Evolutionary conservation across 1,140 invertebrate genomes (phyloP).

Genomic region (Mesaphorura yosii): DNA sequence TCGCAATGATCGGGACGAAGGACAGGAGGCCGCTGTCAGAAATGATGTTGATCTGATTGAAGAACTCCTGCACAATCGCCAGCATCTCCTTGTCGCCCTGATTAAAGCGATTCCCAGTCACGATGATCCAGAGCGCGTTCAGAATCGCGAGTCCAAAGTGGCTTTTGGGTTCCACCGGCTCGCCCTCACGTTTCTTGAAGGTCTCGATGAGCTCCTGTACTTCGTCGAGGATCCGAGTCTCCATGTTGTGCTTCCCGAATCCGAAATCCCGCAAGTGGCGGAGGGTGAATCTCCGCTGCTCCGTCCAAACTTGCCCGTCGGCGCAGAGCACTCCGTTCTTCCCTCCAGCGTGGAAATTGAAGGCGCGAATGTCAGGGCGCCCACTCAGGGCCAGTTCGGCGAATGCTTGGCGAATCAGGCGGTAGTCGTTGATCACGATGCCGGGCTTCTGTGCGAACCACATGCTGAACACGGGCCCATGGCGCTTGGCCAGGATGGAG

Average conservation of each 20-base stretch:
- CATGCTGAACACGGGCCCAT: no score
- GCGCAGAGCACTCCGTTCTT: no score
- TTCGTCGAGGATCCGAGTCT: background rate
- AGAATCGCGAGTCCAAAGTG: constrained; percentile 7
- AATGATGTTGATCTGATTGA: background rate
- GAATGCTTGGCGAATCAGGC: no score
- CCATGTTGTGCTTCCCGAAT: constrained; percentile 4
- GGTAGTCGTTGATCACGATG: no score
- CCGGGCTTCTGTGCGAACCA: no score
- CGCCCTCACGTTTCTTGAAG: background rate
- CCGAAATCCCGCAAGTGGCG: background rate
- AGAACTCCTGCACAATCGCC: background rate
- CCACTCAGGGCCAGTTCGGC: no score
- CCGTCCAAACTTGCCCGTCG: background rate
- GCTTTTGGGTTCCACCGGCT: background rate
- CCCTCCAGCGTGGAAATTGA: no score
- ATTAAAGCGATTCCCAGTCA: constrained; percentile 8
- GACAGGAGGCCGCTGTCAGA: background rate
- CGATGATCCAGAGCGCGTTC: constrained; percentile 14
- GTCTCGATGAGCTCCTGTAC: background rate
- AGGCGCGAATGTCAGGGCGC: no score
- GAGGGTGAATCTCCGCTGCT: constrained; percentile 2
- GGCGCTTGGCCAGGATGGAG: no score
- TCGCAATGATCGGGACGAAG: background rate
- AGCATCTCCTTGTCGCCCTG: background rate